Evolutionary conservation across 2,888 invertebrate species (phyloP), one percentile per base, ranked within the genome.

Genomic region (Scaptomyza polygonia): DNA sequence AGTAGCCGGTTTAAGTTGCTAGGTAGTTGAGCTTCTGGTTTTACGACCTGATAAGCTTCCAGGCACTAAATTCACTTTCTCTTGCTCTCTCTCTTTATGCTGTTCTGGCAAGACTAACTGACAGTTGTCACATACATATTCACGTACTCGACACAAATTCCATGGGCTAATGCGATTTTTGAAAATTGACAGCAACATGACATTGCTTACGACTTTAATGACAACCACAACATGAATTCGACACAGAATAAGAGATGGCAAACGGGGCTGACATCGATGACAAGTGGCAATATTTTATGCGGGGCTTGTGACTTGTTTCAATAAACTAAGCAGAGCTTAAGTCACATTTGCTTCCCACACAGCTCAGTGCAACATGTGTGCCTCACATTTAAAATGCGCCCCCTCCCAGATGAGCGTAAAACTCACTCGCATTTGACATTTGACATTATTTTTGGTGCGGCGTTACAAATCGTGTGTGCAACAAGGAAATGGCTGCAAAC

Each of bases 121-220:
- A 48, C 61, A 58, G 42, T 61, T 61, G 64, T 52, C 61, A 42
- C 54, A 52, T 45, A 29, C 52, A 48, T 36, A 29, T 49, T 49
- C 36, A 36, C 7, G 47, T 40, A 40, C 25, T 51, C 55, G 18
- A 48, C 29, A 43, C 58, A 62, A 64, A 68, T 71, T 63, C 64
- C 65, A 62, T 49, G 58, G 72, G 77, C 77, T 84, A 82, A 82
- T 84, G 81, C 79, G 74, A 84, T 83, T 81, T 73, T 77, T 73
- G 64, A 57, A 72, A 88, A 88, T 86, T 88, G 88, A 88, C 88
- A 88, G 87, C 80, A 51, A 88, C 86, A 82, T 87, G 88, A 88
- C 88, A 88, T 72, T 72, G 72, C 85, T 77, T 88, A 84, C 83
- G 82, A 80, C 69, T 88, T 77, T 84, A 88, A 86, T 82, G 82